phyloP scores from a whole-genome alignment of 2,888 invertebrate genomes.

The Orthosia cruda region DNA sequence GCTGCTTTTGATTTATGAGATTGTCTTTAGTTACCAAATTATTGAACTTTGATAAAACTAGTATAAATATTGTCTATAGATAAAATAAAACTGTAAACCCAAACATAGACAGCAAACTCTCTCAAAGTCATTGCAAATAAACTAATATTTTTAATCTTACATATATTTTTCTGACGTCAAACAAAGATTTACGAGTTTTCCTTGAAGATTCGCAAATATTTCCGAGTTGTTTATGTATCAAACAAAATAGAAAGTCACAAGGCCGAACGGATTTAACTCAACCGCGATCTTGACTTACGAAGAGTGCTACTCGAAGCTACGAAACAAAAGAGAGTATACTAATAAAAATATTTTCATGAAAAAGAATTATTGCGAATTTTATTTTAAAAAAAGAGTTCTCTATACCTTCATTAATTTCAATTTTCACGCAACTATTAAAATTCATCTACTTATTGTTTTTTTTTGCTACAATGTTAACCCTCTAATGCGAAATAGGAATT shows the following conservation, averaged over 20 bases:
- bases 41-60: neutral
- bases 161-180: slow-evolving; percentile 2
- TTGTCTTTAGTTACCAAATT: slow-evolving; percentile 7
- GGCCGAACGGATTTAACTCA: slow-evolving; percentile 65
- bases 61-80: neutral
- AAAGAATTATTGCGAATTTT: neutral
- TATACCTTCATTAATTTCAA: neutral
- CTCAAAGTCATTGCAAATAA: slow-evolving; percentile 12
- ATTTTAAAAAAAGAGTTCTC: neutral
- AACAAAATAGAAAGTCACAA: slow-evolving; percentile 73
- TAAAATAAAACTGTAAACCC: neutral
- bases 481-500: neutral
- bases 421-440: neutral
- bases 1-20: neutral
- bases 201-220: slow-evolving; percentile 39
- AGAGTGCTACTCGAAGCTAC: slow-evolving; percentile 40
- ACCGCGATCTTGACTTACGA: slow-evolving; percentile 66
- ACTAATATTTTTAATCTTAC: slow-evolving; percentile 11
- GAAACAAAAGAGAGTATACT: slow-evolving; percentile 30
- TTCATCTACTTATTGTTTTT: neutral
- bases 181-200: slow-evolving; percentile 28
- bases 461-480: neutral
- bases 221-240: slow-evolving; percentile 48
- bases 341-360: neutral
- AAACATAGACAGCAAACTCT: slow-evolving; percentile 5